Conservation (phyloP, 2,888 invertebrate genomes). For the Subacronicta megacephala region DNA sequence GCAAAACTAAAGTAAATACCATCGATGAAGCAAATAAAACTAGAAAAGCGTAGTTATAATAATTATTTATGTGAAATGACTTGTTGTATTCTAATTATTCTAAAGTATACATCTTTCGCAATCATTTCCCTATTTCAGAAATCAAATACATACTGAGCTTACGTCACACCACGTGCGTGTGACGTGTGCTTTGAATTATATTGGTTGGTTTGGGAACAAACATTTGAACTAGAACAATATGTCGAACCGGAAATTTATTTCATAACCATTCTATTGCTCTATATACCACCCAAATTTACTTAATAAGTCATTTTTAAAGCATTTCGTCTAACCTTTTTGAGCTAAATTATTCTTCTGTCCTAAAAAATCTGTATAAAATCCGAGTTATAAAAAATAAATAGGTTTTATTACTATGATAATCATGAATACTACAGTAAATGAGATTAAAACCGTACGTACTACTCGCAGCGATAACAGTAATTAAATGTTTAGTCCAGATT, state of each 20-base stretch:
- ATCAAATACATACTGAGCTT: conserved; percentile 23
- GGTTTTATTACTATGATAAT: background rate
- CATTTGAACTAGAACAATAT: conserved; percentile 20
- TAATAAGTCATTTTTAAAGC: too few relatives aligned
- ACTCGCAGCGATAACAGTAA: conserved; percentile 25
- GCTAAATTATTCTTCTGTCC: too few relatives aligned
- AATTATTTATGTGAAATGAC: conserved; percentile 1
- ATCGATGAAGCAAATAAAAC: too few relatives aligned
- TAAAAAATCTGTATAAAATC: too few relatives aligned
- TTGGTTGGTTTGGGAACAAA: background rate
- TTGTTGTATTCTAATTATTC: too few relatives aligned
- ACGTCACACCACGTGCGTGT: conserved; percentile 43
- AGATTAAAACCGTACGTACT: conserved; percentile 11
- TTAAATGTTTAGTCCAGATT: conserved; percentile 46
- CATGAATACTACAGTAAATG: conserved; percentile 17
- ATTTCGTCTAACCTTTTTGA: too few relatives aligned
- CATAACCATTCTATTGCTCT: conserved; percentile 11
- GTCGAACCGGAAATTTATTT: conserved; percentile 14
- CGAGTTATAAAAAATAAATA: background rate
- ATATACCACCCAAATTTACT: background rate
- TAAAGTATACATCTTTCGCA: background rate
- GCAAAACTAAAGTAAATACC: conserved; percentile 17
- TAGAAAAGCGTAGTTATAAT: too few relatives aligned
- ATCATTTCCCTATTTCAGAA: conserved; percentile 3
- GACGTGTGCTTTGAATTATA: conserved; percentile 13